Conservation (phyloP, 2,113 vertebrate species). For the Corapipo altera region DNA sequence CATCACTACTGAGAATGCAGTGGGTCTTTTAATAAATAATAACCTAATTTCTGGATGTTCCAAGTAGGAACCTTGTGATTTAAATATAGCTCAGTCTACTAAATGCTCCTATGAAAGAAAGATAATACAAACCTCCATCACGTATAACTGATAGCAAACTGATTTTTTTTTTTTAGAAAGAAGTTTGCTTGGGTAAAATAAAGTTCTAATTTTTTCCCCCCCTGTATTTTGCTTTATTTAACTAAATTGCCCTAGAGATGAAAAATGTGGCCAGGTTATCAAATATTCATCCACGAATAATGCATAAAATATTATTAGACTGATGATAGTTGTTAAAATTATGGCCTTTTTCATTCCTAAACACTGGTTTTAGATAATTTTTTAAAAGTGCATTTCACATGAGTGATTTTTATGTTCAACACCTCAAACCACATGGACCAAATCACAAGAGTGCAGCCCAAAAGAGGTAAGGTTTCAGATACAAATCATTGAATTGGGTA, state of each 20-base stretch:
- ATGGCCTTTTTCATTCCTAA: not conserved
- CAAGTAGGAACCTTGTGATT: not conserved
- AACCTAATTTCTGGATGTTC: slow-evolving; percentile 25
- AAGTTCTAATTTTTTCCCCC: not conserved
- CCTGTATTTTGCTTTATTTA: slow-evolving; percentile 1
- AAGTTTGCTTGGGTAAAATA: slow-evolving; percentile 12
- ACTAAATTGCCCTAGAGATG: not conserved
- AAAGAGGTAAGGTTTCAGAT: not conserved
- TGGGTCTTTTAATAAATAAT: slow-evolving; percentile 23
- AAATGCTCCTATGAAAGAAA: not conserved
- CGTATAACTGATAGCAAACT: not conserved
- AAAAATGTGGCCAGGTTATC: not conserved
- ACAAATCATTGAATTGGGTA: not conserved
- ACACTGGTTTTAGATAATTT: not conserved
- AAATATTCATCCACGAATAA: not conserved
- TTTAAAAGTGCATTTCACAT: not conserved
- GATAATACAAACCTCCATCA: not conserved
- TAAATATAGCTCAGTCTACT: not conserved
- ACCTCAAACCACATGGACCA: not conserved
- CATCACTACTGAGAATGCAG: not conserved
- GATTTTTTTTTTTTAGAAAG: not conserved
- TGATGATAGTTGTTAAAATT: not conserved
- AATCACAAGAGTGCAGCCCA: not conserved
- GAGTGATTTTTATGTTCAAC: not conserved
- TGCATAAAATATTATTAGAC: not conserved